These are phyloP conservation scores for Lasioglossum marginatum DNA, from an alignment of 2,888 invertebrate species.

Conservation along the genomic window DNA sequence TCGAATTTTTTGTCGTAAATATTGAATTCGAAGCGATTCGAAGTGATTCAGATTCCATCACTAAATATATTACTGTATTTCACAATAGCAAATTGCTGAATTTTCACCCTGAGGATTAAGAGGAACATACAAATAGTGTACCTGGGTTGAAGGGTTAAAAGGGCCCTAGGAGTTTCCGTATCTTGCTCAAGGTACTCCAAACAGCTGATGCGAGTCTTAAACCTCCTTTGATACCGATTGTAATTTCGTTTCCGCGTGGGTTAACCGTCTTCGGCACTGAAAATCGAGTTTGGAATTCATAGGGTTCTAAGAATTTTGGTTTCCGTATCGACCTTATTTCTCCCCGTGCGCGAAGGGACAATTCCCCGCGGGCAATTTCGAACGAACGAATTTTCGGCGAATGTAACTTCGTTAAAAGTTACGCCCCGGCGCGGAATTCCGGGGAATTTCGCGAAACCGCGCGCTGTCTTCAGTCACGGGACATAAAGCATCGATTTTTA, in stretches of 20 bases:
- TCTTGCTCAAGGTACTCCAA: background rate
- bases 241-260: background rate
- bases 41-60: no score
- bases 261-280: conserved; percentile 1
- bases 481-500: conserved; percentile 26
- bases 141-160: background rate
- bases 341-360: background rate
- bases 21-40: no score
- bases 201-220: background rate
- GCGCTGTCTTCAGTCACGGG: conserved; percentile 10
- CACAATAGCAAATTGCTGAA: no score
- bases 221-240: background rate
- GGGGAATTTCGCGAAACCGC: conserved; percentile 18
- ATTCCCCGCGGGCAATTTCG: background rate
- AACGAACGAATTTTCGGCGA: conserved; percentile 10
- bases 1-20: no score
- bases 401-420: conserved; percentile 14
- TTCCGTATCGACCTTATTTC: background rate
- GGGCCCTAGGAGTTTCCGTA: background rate
- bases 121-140: background rate
- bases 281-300: conserved; percentile 15
- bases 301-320: conserved; percentile 12
- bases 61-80: no score
- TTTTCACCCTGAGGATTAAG: background rate
- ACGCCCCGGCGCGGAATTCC: background rate